A percentile compares a stretch with the other conserved stretches of the same genome.
These are phyloP conservation scores for Proctacanthus coquilletti DNA, from an alignment of 1,140 invertebrate genomes.

Conservation along the genomic window DNA sequence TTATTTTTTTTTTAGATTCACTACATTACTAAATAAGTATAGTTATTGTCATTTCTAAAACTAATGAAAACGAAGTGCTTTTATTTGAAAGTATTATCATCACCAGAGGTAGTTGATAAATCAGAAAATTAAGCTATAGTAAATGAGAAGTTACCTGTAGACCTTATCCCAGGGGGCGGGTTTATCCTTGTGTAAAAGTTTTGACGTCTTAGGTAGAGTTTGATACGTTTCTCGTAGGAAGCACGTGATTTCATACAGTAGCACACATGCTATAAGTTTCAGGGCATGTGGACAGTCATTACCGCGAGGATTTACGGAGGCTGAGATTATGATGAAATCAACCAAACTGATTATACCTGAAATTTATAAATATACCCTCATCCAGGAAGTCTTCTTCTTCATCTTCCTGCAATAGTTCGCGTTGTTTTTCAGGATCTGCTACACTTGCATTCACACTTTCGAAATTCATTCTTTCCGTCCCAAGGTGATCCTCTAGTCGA, in stretches of 20 bases:
- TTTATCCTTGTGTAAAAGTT: slow-evolving; percentile 51
- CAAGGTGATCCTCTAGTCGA: slow-evolving; percentile 68
- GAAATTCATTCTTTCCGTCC: slow-evolving; percentile 55
- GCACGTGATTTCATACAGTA: slow-evolving; percentile 91
- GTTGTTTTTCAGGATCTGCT: slow-evolving; percentile 66
- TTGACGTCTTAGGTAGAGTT: slow-evolving; percentile 53
- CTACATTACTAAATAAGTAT: too few relatives aligned
- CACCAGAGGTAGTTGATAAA: too few relatives aligned
- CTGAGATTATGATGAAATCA: slow-evolving; percentile 33
- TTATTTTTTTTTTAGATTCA: too few relatives aligned
- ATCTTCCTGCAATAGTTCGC: slow-evolving; percentile 74
- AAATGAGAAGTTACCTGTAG: too few relatives aligned
- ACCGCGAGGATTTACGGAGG: slow-evolving; percentile 71
- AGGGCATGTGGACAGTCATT: slow-evolving; percentile 81
- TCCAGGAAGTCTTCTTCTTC: slow-evolving; percentile 98
- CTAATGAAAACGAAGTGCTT: too few relatives aligned
- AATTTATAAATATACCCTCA: slow-evolving; percentile 51
- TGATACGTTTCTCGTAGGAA: slow-evolving; percentile 94
- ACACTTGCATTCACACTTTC: slow-evolving; percentile 53
- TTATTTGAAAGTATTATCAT: too few relatives aligned
- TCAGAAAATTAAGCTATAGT: too few relatives aligned
- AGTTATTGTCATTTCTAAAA: too few relatives aligned
- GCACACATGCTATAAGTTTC: slow-evolving; percentile 78
- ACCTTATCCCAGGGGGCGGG: slow-evolving; percentile 61
- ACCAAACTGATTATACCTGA: neutral